Base-by-base conservation (phyloP, 1,140 invertebrate species). In the Apis laboriosa region DNA sequence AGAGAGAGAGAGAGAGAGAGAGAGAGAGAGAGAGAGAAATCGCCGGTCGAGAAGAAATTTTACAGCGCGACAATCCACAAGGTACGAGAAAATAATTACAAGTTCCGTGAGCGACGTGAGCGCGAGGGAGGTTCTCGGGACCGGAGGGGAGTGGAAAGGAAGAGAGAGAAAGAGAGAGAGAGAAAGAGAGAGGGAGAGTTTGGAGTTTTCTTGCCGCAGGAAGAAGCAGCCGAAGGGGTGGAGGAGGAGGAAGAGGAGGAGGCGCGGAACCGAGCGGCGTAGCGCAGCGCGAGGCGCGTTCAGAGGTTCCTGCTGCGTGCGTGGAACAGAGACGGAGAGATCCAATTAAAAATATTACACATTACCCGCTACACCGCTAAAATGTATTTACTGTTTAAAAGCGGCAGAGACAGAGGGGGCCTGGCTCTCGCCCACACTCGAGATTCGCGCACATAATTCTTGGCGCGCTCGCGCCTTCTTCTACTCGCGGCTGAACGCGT, bases 301-400 rank as follows among this genome's bases (percentile, higher is more conserved):
- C 34, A 43, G 34, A 43, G 34, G 67, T 28, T 64, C 9, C 24
- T 8, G 70, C 24, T 17, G 24, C 64, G 80, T 28, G 60, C 13
- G 83, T 55, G 63, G 66, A 64, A 82, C 82, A 70, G 58, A 90
- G 90, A 91, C 86, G 77, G 89, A 82, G 88, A 90, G 90, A 92
- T 93, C 92, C 92, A 94, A 94, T 94, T 94, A 94, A 94, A 93
- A 93, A 93, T 94, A 94, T 94, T 93, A 93, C 91, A 92, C 91
- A 93, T 94, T 94, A 92, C 89, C 90, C 85, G 87, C 89, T 88
- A 90, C 88, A 90, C 88, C 84, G 86, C 89, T 92, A 92, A 93
- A 93, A 92, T 90, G 90, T 92, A 92, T 93, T 92, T 93, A 92
- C 90, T 91, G 90, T 94, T 92, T 92, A 92, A 91, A 93, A 92